Evolutionary conservation across 2,888 invertebrate genomes (phyloP), one percentile per base, ranked within the genome.

Genomic region (Acleris laterana): DNA sequence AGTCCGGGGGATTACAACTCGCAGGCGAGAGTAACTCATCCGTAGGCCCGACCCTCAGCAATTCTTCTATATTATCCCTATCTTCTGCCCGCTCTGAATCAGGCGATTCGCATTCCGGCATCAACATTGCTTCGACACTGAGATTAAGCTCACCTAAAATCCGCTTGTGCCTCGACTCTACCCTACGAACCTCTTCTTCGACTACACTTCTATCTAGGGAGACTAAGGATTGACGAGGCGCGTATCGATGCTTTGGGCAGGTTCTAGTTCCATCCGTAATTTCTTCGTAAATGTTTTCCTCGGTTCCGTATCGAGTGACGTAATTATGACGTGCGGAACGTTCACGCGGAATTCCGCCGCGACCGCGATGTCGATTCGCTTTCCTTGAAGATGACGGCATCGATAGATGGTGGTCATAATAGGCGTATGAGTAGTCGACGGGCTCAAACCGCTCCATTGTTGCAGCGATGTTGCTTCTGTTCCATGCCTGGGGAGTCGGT

Each of bases 71-170:
- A 79, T 94, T 94, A 80, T 94, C 95, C 79, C 93, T 93, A 71
- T 93, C 94, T 79, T 94, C 94, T 66, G 94, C 94, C 77, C 95
- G 94, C 82, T 95, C 95, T 58, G 94, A 95, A 83, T 94, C 94
- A 73, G 93, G 95, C 72, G 94, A 95, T 88, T 94, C 94, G 70
- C 95, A 94, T 78, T 95, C 95, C 19, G 97, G 97, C 97, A 97
- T 98, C 72, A 98, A 88, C 97, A 98, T 97, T 53, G 97, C 97
- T 89, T 98, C 97, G 52, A 96, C 96, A 75, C 97, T 96, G 69
- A 98, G 94, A 93, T 97, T 97, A 68, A 98, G 91, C 86, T 98
- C 97, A 52, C 97, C 97, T 71, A 98, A 94, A 74, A 97, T 96
- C 80, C 96, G 94, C 76, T 95, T 95, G 88, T 98, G 97, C 64